Percentiles rank a stretch among this genome's conserved stretches.
phyloP scores from a whole-genome alignment of 2,888 invertebrate species.

The Lordiphosa andalusiaca region DNA sequence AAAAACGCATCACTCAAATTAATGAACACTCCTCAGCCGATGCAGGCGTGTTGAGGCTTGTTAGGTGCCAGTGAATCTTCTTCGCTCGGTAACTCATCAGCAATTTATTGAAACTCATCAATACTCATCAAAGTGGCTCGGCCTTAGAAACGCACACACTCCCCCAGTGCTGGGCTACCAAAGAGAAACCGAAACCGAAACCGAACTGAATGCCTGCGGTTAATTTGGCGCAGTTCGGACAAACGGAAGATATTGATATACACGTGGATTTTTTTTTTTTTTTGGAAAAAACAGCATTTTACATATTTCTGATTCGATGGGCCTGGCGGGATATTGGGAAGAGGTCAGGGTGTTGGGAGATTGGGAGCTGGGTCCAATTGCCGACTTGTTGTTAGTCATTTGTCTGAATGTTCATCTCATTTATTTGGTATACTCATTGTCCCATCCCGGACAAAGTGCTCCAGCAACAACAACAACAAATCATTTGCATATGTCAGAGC shows the following conservation, averaged over 20 bases:
- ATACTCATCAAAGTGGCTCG: constrained; percentile 71
- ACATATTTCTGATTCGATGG: not conserved
- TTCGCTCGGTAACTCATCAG: constrained; percentile 66
- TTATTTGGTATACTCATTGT: constrained; percentile 37
- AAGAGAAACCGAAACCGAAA: constrained; percentile 40
- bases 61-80: constrained; percentile 38
- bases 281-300: not conserved
- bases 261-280: constrained; percentile 19
- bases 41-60: constrained; percentile 61
- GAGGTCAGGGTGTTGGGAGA: too few relatives aligned
- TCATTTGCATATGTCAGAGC: constrained; percentile 69
- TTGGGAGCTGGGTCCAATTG: constrained; percentile 4
- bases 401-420: constrained; percentile 61
- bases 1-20: constrained; percentile 70
- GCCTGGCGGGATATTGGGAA: not conserved
- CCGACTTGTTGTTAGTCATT: constrained; percentile 53
- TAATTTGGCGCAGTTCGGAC: constrained; percentile 66
- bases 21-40: constrained; percentile 13
- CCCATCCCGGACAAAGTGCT: constrained; percentile 12
- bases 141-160: constrained; percentile 39
- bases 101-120: constrained; percentile 76
- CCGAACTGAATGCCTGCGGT: constrained; percentile 64
- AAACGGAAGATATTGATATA: constrained; percentile 61
- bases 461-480: constrained; percentile 33
- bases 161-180: constrained; percentile 24